A percentile compares a stretch with the other conserved stretches of the same genome.
Evolutionary conservation across 2,797 vertebrate species (phyloP).

Genomic region (Sciurus carolinensis): DNA sequence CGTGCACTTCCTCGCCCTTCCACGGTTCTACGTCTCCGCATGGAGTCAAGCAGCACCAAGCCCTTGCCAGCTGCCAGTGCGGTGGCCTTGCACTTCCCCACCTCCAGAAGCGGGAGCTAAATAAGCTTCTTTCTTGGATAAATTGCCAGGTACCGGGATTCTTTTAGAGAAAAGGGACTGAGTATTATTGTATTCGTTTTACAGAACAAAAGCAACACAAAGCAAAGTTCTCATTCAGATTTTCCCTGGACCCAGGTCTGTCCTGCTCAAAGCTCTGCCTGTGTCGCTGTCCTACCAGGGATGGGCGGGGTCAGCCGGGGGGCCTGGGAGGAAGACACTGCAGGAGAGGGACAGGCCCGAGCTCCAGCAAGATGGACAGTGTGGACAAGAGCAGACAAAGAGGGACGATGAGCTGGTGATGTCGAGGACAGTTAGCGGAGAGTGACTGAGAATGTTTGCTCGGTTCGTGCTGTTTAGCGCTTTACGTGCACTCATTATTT

Average conservation of each 20-base stretch:
- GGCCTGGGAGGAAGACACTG: neutral
- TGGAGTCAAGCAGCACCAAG: neutral
- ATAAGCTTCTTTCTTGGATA: neutral
- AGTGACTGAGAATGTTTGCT: neutral
- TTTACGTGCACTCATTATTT: neutral
- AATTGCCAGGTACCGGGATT: neutral
- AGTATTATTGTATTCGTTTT: neutral
- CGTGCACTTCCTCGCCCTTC: fast-evolving
- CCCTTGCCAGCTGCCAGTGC: neutral
- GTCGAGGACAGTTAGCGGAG: too few species aligned
- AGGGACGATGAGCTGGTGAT: neutral
- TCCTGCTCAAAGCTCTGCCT: neutral
- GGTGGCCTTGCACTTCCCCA: neutral
- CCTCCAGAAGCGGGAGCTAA: neutral
- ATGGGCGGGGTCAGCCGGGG: neutral
- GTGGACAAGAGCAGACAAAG: neutral
- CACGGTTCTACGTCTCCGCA: neutral
- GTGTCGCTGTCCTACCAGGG: too few species aligned
- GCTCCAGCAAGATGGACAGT: neutral
- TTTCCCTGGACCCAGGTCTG: neutral
- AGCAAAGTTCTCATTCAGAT: neutral
- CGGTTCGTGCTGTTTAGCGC: neutral
- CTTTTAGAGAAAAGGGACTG: neutral
- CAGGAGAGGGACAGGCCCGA: neutral
- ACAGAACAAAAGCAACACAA: neutral